phyloP scores from a whole-genome alignment of 2,888 invertebrate species.

The Masnerella sp. region DNA sequence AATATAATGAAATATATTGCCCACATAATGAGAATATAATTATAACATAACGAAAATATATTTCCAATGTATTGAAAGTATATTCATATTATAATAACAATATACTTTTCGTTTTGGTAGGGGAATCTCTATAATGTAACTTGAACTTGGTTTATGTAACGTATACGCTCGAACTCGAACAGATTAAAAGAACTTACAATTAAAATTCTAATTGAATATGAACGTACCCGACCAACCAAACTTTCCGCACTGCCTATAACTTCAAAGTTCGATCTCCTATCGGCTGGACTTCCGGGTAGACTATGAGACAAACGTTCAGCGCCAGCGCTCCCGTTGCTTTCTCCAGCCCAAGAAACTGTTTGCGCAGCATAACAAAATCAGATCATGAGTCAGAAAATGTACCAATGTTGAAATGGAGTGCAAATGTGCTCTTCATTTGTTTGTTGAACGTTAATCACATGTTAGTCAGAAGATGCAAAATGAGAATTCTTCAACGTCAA shows the following conservation, averaged over 20 bases:
- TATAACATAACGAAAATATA: no score
- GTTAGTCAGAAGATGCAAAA: slow-evolving; percentile 20
- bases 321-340: slow-evolving; percentile 80
- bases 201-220: neutral
- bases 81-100: no score
- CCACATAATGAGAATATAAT: no score
- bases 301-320: slow-evolving; percentile 83
- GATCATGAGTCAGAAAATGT: slow-evolving; percentile 5
- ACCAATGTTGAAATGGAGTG: neutral
- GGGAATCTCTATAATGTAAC: no score
- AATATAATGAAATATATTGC: no score
- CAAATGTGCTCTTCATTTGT: neutral
- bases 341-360: slow-evolving; percentile 78
- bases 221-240: slow-evolving; percentile 92
- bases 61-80: no score
- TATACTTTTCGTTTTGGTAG: no score
- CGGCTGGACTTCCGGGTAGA: slow-evolving; percentile 84
- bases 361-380: slow-evolving; percentile 29
- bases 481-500: slow-evolving; percentile 13
- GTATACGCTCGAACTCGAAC: no score
- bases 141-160: no score
- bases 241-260: slow-evolving; percentile 96
- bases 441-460: slow-evolving; percentile 28
- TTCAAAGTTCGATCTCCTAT: slow-evolving; percentile 84
- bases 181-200: no score